These are phyloP conservation scores for Prosopocoilus inquinatus DNA, from an alignment of 2,888 invertebrate species.

Conservation along the genomic window DNA sequence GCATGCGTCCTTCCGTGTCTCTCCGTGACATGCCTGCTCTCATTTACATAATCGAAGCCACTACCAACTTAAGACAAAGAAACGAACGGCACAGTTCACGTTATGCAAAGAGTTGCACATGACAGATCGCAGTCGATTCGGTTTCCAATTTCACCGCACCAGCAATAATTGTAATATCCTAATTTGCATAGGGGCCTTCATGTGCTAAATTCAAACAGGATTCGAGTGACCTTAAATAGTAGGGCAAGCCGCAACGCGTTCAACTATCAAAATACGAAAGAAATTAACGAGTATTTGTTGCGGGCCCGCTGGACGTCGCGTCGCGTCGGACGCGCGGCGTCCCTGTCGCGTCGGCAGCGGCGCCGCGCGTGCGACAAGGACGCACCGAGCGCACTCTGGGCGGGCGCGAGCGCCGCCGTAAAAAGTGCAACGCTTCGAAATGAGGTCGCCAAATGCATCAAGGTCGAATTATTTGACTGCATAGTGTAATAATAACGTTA, in stretches of 20 bases:
- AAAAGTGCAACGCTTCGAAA: slow-evolving; percentile 50
- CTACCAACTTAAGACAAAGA: too few species aligned
- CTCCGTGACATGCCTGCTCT: too few species aligned
- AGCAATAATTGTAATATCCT: slow-evolving; percentile 1
- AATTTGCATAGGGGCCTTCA: slow-evolving; percentile 7
- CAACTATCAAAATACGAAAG: slow-evolving; percentile 33
- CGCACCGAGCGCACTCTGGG: not conserved
- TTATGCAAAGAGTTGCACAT: too few species aligned
- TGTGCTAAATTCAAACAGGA: slow-evolving; percentile 33
- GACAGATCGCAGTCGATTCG: too few species aligned
- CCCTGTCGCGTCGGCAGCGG: not conserved
- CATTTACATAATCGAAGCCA: too few species aligned
- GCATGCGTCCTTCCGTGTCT: too few species aligned
- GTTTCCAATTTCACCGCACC: not conserved
- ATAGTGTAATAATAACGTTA: slow-evolving; percentile 16
- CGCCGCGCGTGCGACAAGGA: not conserved
- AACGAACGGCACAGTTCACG: too few species aligned
- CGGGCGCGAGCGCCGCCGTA: not conserved
- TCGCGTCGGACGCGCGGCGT: slow-evolving; percentile 5
- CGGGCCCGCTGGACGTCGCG: slow-evolving; percentile 22
- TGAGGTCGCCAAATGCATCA: slow-evolving; percentile 50
- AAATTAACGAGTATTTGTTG: slow-evolving; percentile 29
- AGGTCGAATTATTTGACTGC: slow-evolving; percentile 45
- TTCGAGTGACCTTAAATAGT: slow-evolving; percentile 36
- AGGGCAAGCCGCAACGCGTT: slow-evolving; percentile 31